Base-by-base conservation (phyloP, 2,888 invertebrate species). In the Ferrisia virgata region DNA sequence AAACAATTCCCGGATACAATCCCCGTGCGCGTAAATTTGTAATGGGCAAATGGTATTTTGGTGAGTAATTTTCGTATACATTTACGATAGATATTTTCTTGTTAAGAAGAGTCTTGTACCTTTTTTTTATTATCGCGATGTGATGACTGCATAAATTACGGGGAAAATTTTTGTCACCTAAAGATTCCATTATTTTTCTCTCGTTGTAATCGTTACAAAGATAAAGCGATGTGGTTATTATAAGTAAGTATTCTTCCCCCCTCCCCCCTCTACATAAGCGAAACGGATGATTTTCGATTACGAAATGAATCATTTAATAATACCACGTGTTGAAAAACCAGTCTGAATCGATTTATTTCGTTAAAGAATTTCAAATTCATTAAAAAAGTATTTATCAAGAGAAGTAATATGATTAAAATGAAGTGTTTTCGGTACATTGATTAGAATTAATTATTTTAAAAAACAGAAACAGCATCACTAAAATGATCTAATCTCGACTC, bases 1-100 rank as follows among this genome's bases (percentile, higher is more conserved):
- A 76, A 76, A 76, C 72, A 76, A 76, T 76, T 76, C 72, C 72
- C 72, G 72, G 72, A 76, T 76, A 76, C 36, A 8, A 76, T 76
- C 33, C n/a, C n/a, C 53, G 53, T 22, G 18, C 18, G 36, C 72
- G 33, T 36, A 36, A n/a, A 76, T 33, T 76, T 25, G 72, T 76
- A 76, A 76, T 76, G 72, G 72, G 72, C 72, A 76, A 76, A 76
- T 76, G 72, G 72, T 76, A 36, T 76, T 76, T 76, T 76, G 72
- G 72, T 76, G 72, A 76, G 72, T 76, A 76, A 33, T 76, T 76
- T 76, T 76, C 72, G 9, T 40, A 2, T n/a, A n/a, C n/a, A n/a
- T 9, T 40, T 11, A 11, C 40, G 15, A 43, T 43, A 43, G 43
- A 43, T 43, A n/a, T 43, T 43, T 43, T 43, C 11, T 40, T 40